Base-by-base conservation (phyloP, 64 coral and sea anemone genomes). In the Orbicella faveolata region DNA sequence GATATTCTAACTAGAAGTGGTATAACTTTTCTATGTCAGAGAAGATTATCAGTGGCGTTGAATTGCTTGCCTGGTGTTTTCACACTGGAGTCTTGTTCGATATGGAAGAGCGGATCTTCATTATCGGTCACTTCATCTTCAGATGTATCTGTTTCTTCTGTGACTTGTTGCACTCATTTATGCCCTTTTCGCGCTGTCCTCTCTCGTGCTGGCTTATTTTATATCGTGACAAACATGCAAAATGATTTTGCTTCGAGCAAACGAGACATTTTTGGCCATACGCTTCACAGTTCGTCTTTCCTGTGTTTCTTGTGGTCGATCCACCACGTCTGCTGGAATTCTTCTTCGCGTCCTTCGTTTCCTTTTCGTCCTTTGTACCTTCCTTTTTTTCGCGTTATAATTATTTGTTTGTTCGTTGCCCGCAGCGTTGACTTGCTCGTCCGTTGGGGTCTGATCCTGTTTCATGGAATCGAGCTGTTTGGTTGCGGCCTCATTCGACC, bases 401-500 rank as follows among this genome's bases (percentile, higher is more conserved):
- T 87, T 87, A 75, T 69, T n/a, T 14, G 17, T 73, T 74, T 14
- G 25, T 17, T 78, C 63, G 78, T 59, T 90, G 35, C 62, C 21
- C 87, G 41, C 41, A 37, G 63, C 36, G 39, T 73, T 80, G 77
- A 65, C 61, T 82, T 83, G 78, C 36, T 73, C 53, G 37, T 36
- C 2, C 52, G 67, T 76, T 52, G 0, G 44, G 77, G 41, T 79
- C 53, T 87, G 21, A 55, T 63, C 79, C 79, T 61, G 79, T 54
- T 81, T 63, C 54, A 89, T 89, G 16, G 18, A 63, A 61, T 89
- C 36, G 55, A 87, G 83, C 51, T 93, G 91, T 76, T 64, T 87
- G 21, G 17, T 41, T 14, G 83, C 83, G 33, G 87, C 78, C 73
- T 93, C 91, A 20, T 74, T 88, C 13, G 91, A 79, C 34, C 77